Evolutionary conservation across 2,797 vertebrate species (phyloP).

Genomic region (Ptychobarbus kaznakovi): DNA sequence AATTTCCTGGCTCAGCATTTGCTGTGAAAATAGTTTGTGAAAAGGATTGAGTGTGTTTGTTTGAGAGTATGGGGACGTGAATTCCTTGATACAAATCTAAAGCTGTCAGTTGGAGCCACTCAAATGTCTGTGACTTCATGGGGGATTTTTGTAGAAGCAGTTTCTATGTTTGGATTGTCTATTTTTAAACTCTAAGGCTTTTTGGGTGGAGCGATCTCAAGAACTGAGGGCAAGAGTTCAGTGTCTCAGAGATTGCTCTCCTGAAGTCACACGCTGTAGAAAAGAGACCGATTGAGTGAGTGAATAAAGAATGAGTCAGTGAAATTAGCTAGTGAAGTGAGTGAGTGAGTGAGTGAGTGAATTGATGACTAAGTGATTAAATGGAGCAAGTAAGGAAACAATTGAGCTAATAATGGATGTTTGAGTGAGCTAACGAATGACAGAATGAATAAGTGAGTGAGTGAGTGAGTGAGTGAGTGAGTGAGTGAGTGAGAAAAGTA

Average conservation of each 20-base stretch:
- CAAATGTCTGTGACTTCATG: slow-evolving; percentile 52
- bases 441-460: too few relatives aligned
- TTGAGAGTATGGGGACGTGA: slow-evolving; percentile 38
- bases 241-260: slow-evolving; percentile 39
- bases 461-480: neutral
- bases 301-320: neutral
- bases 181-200: slow-evolving; percentile 72
- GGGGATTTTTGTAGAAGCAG: slow-evolving; percentile 53
- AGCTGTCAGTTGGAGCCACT: slow-evolving; percentile 33
- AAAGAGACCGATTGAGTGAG: slow-evolving; percentile 11
- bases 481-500: neutral
- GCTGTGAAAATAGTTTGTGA: slow-evolving; percentile 47
- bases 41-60: slow-evolving; percentile 54
- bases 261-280: slow-evolving; percentile 14
- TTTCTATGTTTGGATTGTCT: slow-evolving; percentile 62
- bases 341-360: neutral
- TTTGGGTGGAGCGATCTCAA: slow-evolving; percentile 67
- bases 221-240: slow-evolving; percentile 72
- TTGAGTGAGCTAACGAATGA: neutral
- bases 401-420: neutral
- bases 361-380: neutral
- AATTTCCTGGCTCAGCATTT: slow-evolving; percentile 49
- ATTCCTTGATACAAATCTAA: slow-evolving; percentile 28
- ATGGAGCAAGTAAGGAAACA: neutral
- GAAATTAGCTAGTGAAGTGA: neutral